Conservation (phyloP, 64 coral and sea anemone species). For the Montipora capricornis region DNA sequence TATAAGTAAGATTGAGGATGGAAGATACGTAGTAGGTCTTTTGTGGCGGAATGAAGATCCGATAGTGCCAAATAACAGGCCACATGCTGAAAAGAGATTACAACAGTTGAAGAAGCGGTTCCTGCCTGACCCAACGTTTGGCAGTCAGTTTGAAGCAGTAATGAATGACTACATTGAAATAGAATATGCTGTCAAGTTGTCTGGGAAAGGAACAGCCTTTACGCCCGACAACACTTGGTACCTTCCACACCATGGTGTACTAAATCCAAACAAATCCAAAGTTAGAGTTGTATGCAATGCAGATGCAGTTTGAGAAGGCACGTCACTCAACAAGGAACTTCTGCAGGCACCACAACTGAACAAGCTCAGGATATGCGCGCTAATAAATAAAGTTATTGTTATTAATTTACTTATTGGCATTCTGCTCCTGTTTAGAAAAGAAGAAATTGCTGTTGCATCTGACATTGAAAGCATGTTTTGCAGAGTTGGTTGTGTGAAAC, state of each 20-base stretch:
- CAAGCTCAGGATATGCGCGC: neutral
- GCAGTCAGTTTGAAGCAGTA: slow-evolving; percentile 30
- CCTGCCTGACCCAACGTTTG: slow-evolving; percentile 13
- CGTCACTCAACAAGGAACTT: slow-evolving; percentile 14
- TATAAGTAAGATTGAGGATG: too few species aligned
- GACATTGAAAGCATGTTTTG: slow-evolving; percentile 25
- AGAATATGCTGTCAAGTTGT: too few species aligned
- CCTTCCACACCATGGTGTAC: slow-evolving; percentile 35
- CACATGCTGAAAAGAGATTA: slow-evolving; percentile 35
- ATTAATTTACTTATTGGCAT: slow-evolving; percentile 39
- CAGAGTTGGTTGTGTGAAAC: slow-evolving; percentile 17
- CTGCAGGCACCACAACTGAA: slow-evolving; percentile 68
- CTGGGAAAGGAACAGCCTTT: too few species aligned
- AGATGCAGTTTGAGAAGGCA: slow-evolving; percentile 44
- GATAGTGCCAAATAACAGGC: too few species aligned
- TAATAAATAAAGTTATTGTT: too few species aligned
- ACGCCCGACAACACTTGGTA: too few species aligned
- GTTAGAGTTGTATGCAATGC: neutral
- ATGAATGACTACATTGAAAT: slow-evolving; percentile 25
- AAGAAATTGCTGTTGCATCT: slow-evolving; percentile 65
- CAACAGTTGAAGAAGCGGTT: slow-evolving; percentile 54
- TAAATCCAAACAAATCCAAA: neutral
- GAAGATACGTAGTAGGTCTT: too few species aligned
- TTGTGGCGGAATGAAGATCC: too few species aligned
- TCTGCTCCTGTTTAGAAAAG: slow-evolving; percentile 57